Evolutionary conservation across 2,888 invertebrate species (phyloP), one percentile per base, ranked within the genome.

Genomic region (Dione vanillae): DNA sequence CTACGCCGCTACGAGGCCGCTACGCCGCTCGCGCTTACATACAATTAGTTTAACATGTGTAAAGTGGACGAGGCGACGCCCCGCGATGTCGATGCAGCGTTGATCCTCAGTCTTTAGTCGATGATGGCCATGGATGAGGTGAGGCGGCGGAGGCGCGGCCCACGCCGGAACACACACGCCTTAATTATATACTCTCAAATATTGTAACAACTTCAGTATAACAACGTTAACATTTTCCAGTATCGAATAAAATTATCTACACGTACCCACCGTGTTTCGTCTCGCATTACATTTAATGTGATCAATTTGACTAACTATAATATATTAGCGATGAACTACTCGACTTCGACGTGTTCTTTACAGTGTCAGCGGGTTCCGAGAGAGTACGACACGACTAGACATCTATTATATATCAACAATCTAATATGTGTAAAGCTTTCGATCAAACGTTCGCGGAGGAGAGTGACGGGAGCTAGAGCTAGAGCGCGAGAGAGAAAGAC

Each of bases 131-230:
- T 92, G 27, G 27, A 27, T 5, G 27, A 27, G 27, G 2, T 27
- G 27, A 27, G 5, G 27, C 2, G 2, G 27, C 2, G 27, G 5
- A 5, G 27, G 27, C 27, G 27, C 27, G 27, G 27, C 27, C 27
- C 27, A 27, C 27, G 27, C 27, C 27, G 27, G 27, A 3, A 27
- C 27, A 3, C 27, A 27, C 27, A 83, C 86, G 84, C 86, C 85
- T 85, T 88, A 88, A 85, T 89, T 88, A 92, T 92, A 94, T 93
- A 93, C 93, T 94, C 93, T 94, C 93, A 93, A 91, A 94, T 92
- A 93, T 91, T 92, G 90, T 92, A 93, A 94, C 93, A 93, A 94
- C 89, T 91, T 92, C 89, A 85, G 88, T 91, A 93, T 93, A 94
- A 93, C 92, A 94, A 93, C 92, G 82, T 91, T 91, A 94, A 93